Evolutionary conservation across 2,113 vertebrate genomes (phyloP), one percentile per base, ranked within the genome.

Genomic region (Python bivittatus): DNA sequence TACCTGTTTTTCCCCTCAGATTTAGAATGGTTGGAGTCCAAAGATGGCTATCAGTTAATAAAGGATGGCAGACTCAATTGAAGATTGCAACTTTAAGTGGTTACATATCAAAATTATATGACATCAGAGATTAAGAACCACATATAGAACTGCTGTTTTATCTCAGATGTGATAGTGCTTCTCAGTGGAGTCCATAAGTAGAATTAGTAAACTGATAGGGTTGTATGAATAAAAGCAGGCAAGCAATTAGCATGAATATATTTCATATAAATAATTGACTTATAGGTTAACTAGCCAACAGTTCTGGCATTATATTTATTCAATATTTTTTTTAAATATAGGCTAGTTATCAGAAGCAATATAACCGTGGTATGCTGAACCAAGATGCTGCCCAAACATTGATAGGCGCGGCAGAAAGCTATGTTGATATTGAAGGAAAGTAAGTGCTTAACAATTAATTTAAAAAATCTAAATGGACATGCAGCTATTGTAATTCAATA

Each of bases 311-410:
- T 6, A 1, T 72, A 23, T 44, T 87, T 84, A 60, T 84, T 92
- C n/a, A 56, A 33, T 25, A 84, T 42, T 90, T 91, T 61, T 54
- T 29, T 48, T 6, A 88, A 88, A 86, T 79, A 48, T 93, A 96
- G 91, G 93, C 92, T 6, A 95, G 92, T 90, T 95, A 95, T 92
- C 94, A 94, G 95, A 95, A 92, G 89, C 92, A 94, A 79, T 94
- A 95, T 58, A 92, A 85, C 57, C 84, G 38, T 91, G 94, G 94
- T 84, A 94, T 94, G 38, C 91, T 96, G 88, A 95, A 90, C 44
- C 86, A 92, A 92, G 48, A 96, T 56, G 92, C 92, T 58, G 92
- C 92, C 53, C 91, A 93, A 42, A 93, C 90, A 53, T 88, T 95
- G 53, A 95, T 95, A 52, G 90, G 90, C 52, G 88, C 90, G 25